These are phyloP conservation scores for Telmatochromis sp. DNA, from an alignment of 2,113 vertebrate genomes.

Conservation along the genomic window DNA sequence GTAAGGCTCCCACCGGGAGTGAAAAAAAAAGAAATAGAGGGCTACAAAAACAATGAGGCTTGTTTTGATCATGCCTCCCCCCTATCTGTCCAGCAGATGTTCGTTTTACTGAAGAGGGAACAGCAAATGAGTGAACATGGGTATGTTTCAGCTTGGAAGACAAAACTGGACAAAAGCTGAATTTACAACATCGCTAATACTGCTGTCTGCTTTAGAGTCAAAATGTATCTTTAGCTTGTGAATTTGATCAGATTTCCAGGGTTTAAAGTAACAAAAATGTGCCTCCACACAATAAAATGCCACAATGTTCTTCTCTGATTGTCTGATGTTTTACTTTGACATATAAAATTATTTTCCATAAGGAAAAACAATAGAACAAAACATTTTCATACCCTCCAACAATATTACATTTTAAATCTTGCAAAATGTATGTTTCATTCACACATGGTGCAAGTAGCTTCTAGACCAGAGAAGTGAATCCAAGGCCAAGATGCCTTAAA, in stretches of 20 bases:
- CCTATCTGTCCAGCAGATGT: background rate
- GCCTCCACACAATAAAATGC: constrained; percentile 3
- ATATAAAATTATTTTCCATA: background rate
- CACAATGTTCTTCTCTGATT: background rate
- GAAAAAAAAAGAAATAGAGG: background rate
- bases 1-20: background rate
- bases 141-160: background rate
- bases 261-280: background rate
- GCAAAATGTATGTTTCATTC: background rate
- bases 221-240: background rate
- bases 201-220: background rate
- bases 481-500: background rate
- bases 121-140: background rate
- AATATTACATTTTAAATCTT: background rate
- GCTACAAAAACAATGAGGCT: background rate
- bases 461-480: background rate
- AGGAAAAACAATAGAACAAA: background rate
- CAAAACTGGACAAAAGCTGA: background rate
- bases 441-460: background rate
- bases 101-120: background rate
- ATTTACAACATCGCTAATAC: background rate
- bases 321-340: background rate
- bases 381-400: background rate
- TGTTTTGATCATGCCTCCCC: background rate
- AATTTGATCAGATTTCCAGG: background rate